Evolutionary conservation across 2,797 vertebrate genomes (phyloP), one percentile per base, ranked within the genome.

Genomic region (Coregonus suidteri): DNA sequence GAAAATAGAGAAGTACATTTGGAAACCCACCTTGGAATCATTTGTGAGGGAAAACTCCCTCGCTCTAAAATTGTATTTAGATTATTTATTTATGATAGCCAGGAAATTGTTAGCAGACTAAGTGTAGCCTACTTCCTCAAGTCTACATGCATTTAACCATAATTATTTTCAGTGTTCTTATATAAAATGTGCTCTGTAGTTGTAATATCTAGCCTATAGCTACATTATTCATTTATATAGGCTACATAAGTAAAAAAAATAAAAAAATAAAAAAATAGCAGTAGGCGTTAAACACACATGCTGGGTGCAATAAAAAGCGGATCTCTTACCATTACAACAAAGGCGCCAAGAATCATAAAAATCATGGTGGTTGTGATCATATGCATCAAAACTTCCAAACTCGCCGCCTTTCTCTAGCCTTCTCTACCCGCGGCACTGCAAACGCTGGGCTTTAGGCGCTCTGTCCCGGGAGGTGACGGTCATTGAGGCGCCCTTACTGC

Each of bases 301-400:
- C 54, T 66, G 56, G 20, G 41, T 65, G 67, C 71, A 77, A 80
- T 80, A 78, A 83, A 78, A 81, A 81, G 83, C 30, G 77, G 62
- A 70, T 78, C 90, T 90, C 96, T 97, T 98, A 99, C 97, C 97
- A 99, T 98, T 91, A 98, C 97, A 95, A 99, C 88, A 90, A 97
- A 98, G 94, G 97, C 96, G 95, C 97, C 97, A 94, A 99, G 96
- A 93, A 99, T 96, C 97, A 99, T 97, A 96, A 99, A 99, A 95
- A 99, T 98, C 98, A 99, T 99, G 95, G 97, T 98, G 96, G 97
- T 98, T 94, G 96, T 96, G 95, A 96, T 97, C 96, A 98, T 96
- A 97, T 97, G 95, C 97, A 96, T 96, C 94, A 95, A 96, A 91
- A 94, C 95, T 95, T 94, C 93, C 93, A 88, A 92, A 95, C 90